Evolutionary conservation across 2,113 vertebrate genomes (phyloP), one percentile per base, ranked within the genome.

Genomic region (Pica pica): DNA sequence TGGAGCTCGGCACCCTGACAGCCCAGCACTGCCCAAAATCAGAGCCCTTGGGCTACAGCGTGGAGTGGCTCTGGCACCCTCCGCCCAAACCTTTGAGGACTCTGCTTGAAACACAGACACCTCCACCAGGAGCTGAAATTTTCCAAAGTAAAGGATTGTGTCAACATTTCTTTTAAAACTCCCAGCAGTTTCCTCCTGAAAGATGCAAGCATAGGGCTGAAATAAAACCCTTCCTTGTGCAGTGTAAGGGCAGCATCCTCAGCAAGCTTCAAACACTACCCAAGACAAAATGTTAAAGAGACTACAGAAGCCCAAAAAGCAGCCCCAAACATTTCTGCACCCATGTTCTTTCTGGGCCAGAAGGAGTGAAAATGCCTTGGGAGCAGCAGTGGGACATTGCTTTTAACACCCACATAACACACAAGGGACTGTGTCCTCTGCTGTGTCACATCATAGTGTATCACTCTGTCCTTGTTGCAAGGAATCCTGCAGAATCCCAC

Each of bases 191-290:
- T 88, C 68, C 68, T 89, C 39, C 68, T 5, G 7, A 87, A 84
- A 90, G 76, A 94, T 83, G 49, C 79, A 93, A 93, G 90, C 0
- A 9, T 90, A 93, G 47, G 47, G 64, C 56, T 95, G 76, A 91
- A 83, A 94, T 55, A 82, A 70, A 79, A 42, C 42, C 67, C 41
- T 75, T 89, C 57, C 69, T 68, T 61, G 89, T 37, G 67, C 79
- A 90, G 59, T 1, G 0, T 4, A 24, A 92, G 85, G 80, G 90
- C 94, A 95, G 88, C 83, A 68, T 89, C 83, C 77, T 73, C 77
- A 65, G 82, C 63, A 46, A 91, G 67, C 84, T 95, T 93, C 93
- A 91, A 87, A 91, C 55, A 42, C 30, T 64, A 77, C 42, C 26
- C 84, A 59, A 88, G 67, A 31, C 55, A 85, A 94, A 90, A 80